Percentiles rank a stretch among this genome's conserved stretches.
These are phyloP conservation scores for Pogoniulus pusillus DNA, from an alignment of 2,797 vertebrate genomes.

Conservation along the genomic window DNA sequence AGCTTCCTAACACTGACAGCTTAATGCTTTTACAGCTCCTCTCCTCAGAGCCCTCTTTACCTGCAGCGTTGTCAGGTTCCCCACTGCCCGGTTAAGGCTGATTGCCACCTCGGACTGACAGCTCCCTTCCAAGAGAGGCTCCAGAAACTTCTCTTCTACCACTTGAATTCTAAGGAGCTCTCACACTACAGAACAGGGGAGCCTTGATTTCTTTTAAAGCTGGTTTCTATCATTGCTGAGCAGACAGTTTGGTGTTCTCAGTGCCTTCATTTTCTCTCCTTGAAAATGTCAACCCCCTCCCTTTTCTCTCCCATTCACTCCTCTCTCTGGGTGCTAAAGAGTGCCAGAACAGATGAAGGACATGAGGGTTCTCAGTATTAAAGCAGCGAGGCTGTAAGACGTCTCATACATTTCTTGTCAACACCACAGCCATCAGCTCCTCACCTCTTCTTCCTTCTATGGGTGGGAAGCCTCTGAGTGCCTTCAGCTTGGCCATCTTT, in stretches of 20 bases:
- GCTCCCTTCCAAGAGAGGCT: not conserved
- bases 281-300: not conserved
- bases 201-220: not conserved
- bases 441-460: not conserved
- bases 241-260: not conserved
- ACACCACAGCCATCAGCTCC: not conserved
- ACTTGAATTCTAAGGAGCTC: not conserved
- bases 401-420: slow-evolving; percentile 5
- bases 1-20: not conserved
- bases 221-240: not conserved
- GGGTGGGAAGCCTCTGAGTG: not conserved
- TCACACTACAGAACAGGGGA: not conserved
- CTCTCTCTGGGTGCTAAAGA: not conserved
- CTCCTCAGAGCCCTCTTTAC: not conserved
- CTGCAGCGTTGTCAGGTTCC: not conserved
- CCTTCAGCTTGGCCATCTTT: not conserved
- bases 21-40: not conserved
- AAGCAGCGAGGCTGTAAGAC: not conserved
- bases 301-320: not conserved
- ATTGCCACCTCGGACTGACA: slow-evolving; percentile 33
- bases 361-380: not conserved
- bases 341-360: slow-evolving; percentile 23
- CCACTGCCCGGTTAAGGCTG: not conserved
- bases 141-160: slow-evolving; percentile 1
- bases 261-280: not conserved